Evolutionary conservation across 64 coral and sea anemone genomes (phyloP).

Genomic region (Montipora cactus): DNA sequence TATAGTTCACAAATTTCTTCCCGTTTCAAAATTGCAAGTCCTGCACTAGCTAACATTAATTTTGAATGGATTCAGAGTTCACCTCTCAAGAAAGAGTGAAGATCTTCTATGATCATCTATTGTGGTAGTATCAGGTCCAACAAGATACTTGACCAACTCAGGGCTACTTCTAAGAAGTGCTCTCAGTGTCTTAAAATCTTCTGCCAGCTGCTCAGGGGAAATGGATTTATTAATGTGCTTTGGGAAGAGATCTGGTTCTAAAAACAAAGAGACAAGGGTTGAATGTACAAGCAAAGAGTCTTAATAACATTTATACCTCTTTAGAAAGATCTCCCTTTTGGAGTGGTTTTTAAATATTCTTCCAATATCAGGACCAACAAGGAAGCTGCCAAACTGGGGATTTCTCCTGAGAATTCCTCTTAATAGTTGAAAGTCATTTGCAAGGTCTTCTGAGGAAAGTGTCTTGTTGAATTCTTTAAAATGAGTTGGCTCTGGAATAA

Average conservation of each 20-base stretch:
- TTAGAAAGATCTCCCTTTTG: constrained; percentile 12
- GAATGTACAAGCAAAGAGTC: not conserved
- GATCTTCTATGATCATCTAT: constrained; percentile 31
- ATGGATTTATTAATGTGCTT: constrained; percentile 70
- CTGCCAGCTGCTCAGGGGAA: constrained; percentile 65
- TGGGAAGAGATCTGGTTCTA: constrained; percentile 76
- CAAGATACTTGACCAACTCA: constrained; percentile 69
- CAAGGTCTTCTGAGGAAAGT: constrained; percentile 64
- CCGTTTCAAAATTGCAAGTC: too few relatives aligned
- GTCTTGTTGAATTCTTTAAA: constrained; percentile 68
- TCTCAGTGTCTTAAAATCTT: constrained; percentile 77
- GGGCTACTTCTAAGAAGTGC: constrained; percentile 84
- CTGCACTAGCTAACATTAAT: not conserved
- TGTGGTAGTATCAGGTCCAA: constrained; percentile 82
- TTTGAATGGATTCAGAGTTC: not conserved
- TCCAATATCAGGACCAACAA: constrained; percentile 86
- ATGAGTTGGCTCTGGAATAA: constrained; percentile 71
- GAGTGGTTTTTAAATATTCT: constrained; percentile 19
- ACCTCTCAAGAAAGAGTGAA: constrained; percentile 18
- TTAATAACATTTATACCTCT: not conserved
- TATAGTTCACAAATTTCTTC: too few relatives aligned
- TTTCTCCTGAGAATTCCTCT: constrained; percentile 58
- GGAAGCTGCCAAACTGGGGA: constrained; percentile 45
- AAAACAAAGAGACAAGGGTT: not conserved
- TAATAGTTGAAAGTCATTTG: constrained; percentile 76